These are phyloP conservation scores for Eupithecia abbreviata DNA, from an alignment of 2,888 invertebrate species.

Conservation along the genomic window DNA sequence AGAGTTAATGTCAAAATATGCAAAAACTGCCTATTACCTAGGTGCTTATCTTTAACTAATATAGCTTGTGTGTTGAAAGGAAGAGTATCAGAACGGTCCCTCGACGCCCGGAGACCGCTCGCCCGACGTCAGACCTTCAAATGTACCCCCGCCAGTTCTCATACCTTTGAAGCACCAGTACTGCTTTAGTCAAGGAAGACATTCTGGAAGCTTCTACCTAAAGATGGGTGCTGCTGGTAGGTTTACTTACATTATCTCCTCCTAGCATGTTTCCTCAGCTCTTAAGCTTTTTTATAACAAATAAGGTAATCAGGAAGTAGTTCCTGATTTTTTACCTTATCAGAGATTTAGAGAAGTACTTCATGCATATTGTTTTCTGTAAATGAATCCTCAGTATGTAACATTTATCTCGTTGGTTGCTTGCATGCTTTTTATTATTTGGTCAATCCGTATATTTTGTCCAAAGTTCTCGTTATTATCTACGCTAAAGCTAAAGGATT, in stretches of 20 bases:
- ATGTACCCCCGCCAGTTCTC: conserved; percentile 70
- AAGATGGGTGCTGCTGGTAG: conserved; percentile 89
- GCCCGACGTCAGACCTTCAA: conserved; percentile 55
- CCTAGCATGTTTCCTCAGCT: not conserved
- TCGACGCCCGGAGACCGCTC: conserved; percentile 57
- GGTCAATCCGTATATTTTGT: not conserved
- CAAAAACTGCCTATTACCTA: not conserved
- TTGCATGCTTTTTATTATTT: not conserved
- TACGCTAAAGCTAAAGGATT: not conserved
- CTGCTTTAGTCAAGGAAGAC: conserved; percentile 87
- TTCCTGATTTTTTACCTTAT: too few relatives aligned
- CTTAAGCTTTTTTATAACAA: too few relatives aligned
- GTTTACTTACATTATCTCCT: conserved; percentile 17
- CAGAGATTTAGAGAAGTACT: not conserved
- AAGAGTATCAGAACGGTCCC: conserved; percentile 47
- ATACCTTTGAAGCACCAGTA: conserved; percentile 82
- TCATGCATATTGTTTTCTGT: not conserved
- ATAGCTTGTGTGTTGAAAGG: conserved; percentile 44
- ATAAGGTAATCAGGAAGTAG: too few relatives aligned
- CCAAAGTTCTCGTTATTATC: not conserved
- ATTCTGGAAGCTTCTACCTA: conserved; percentile 89
- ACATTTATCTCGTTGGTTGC: not conserved
- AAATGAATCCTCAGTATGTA: not conserved
- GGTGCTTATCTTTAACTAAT: not conserved
- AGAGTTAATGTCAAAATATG: not conserved